Conservation (phyloP, 2,113 vertebrate genomes). For the Corythornis madagascariensis region DNA sequence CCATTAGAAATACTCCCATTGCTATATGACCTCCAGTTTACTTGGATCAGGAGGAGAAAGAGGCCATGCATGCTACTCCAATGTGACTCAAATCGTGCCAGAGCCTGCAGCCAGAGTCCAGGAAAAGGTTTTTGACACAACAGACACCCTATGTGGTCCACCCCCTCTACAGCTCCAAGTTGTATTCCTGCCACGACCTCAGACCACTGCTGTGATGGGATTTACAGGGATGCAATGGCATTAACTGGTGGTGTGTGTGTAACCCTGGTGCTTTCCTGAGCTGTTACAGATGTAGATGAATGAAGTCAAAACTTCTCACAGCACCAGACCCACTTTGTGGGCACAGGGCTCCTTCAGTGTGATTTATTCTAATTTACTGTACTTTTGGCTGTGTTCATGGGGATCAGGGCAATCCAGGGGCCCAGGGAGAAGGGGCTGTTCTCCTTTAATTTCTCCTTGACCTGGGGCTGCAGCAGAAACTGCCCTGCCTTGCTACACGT, state of each 20-base stretch:
- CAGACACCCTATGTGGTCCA: not conserved
- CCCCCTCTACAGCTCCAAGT: not conserved
- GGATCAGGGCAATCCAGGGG: not conserved
- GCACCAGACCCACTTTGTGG: not conserved
- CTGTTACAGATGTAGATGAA: not conserved
- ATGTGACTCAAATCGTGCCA: fast-evolving
- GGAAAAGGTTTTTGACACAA: not conserved
- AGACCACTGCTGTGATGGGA: not conserved
- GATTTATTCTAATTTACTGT: not conserved
- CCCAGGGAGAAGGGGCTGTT: not conserved
- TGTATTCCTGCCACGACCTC: not conserved
- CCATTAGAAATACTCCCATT: not conserved
- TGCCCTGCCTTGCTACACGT: not conserved
- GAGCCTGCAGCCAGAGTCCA: not conserved
- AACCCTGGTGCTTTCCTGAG: not conserved
- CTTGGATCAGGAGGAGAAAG: not conserved
- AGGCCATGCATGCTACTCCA: not conserved
- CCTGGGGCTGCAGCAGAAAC: not conserved
- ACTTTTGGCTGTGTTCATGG: not conserved
- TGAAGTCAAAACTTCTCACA: not conserved
- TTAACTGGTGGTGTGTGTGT: fast-evolving
- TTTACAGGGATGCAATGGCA: not conserved
- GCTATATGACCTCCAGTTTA: not conserved
- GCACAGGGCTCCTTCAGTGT: not conserved
- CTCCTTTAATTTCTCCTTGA: not conserved